These are phyloP conservation scores for Sarcophaga rosellei DNA, from an alignment of 2,888 invertebrate species.

Conservation along the genomic window DNA sequence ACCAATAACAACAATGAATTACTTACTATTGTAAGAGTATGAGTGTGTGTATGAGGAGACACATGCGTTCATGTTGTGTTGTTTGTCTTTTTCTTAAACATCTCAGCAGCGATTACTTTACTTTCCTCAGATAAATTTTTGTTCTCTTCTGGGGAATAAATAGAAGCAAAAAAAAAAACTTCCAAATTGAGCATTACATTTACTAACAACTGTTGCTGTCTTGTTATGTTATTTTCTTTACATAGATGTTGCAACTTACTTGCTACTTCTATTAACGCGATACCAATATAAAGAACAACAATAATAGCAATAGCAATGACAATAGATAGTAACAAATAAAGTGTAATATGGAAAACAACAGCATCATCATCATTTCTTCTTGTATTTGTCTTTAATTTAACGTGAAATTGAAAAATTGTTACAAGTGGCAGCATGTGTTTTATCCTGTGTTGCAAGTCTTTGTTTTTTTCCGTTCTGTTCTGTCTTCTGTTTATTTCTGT, in stretches of 20 bases:
- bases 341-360: slow-evolving; percentile 14
- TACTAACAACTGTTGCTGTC: slow-evolving; percentile 62
- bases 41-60: not conserved
- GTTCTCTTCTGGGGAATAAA: not conserved
- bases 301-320: not conserved
- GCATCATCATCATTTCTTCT: slow-evolving; percentile 30
- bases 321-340: slow-evolving; percentile 1
- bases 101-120: not conserved
- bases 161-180: slow-evolving; percentile 14
- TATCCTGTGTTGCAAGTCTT: slow-evolving; percentile 15
- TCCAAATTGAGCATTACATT: slow-evolving; percentile 30
- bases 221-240: slow-evolving; percentile 32
- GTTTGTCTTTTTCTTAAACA: slow-evolving; percentile 27
- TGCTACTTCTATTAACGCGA: not conserved
- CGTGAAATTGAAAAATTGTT: slow-evolving; percentile 56
- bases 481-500: not conserved
- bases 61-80: slow-evolving; percentile 27
- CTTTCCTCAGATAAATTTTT: not conserved
- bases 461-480: not conserved
- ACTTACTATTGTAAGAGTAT: not conserved
- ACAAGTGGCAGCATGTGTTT: slow-evolving; percentile 50
- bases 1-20: slow-evolving; percentile 1
- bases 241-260: not conserved
- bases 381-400: slow-evolving; percentile 65
- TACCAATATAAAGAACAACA: not conserved